Percentiles rank a stretch among this genome's conserved stretches.
These are phyloP conservation scores for Sarcophaga carnaria DNA, from an alignment of 2,888 invertebrate species.

Conservation along the genomic window DNA sequence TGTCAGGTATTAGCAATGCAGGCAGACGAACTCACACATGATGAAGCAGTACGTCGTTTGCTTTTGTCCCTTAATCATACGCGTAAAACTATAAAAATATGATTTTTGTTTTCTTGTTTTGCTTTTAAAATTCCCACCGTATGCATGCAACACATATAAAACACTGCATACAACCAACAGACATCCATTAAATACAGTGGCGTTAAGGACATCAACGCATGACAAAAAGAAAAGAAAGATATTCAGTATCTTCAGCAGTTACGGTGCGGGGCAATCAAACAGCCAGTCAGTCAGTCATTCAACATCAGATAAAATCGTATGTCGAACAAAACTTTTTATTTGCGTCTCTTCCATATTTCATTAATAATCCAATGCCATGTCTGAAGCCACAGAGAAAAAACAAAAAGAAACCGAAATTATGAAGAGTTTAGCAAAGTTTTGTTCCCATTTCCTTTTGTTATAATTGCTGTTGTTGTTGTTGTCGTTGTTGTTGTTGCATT, in stretches of 20 bases:
- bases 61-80: not conserved
- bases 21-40: not conserved
- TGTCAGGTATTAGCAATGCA: not conserved
- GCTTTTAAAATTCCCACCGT: slow-evolving; percentile 39
- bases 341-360: slow-evolving; percentile 4
- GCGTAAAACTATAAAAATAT: slow-evolving; percentile 22
- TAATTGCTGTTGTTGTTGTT: slow-evolving; percentile 9
- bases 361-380: slow-evolving; percentile 47
- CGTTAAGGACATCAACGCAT: slow-evolving; percentile 6
- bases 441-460: not conserved
- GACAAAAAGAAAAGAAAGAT: not conserved
- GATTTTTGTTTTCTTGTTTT: not conserved
- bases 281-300: not conserved
- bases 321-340: slow-evolving; percentile 44
- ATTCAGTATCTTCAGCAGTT: no score
- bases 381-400: slow-evolving; percentile 10
- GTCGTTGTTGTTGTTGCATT: slow-evolving; percentile 40
- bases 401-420: not conserved
- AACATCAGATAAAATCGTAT: slow-evolving; percentile 34
- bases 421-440: slow-evolving; percentile 40
- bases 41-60: not conserved
- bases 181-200: not conserved
- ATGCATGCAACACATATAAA: not conserved
- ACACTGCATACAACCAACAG: not conserved
- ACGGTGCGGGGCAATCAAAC: no score